Base-by-base conservation (phyloP, 2,797 vertebrate genomes). In the Pseudocheirus occidentalis region DNA sequence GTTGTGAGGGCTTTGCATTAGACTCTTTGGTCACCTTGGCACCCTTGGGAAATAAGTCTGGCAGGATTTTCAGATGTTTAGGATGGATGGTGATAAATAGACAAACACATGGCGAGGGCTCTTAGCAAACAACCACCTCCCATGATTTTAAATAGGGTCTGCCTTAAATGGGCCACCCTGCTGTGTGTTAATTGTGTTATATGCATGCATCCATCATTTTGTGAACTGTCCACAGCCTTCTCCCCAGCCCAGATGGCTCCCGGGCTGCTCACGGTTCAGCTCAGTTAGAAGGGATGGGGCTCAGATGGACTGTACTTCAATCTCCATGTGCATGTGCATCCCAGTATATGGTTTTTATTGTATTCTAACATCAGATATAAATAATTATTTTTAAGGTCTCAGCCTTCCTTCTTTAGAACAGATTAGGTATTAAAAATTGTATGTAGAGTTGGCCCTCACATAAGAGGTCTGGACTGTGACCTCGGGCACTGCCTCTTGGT, bases 11-110 rank as follows among this genome's bases (percentile, higher is more conserved):
- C 31, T 73, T 95, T 93, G 94, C 92, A 91, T 92, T 93, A 95
- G 89, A 27, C 89, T 54, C 4, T 31, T 29, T 46, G 28, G 50
- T 91, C 66, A 94, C 55, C 55, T 56, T 95, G 62, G 53, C 34
- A 91, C 96, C 50, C 93, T 24, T 90, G 94, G 94, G 96, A 97
- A 96, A 94, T 95, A 90, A 95, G 90, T 92, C 90, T 55, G 89
- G 57, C 91, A 21, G 14, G 91, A 7, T 90, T 56, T 91, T 95
- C 58, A 91, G 94, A 52, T 53, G 4, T n/a, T 81, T 59, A 87
- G 91, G 87, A 24, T 24, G 90, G 91, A 18, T 24, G 52, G 55
- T n/a, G n/a, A 40, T 40, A 81, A 59, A 91, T 29, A 58, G n/a
- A 50, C 46, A 81, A 59, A 92, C 95, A 89, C 59, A 50, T 1